Conservation (phyloP, 30 jellyfish, hydroid and myxozoan species). For the Aurelia sp. region DNA sequence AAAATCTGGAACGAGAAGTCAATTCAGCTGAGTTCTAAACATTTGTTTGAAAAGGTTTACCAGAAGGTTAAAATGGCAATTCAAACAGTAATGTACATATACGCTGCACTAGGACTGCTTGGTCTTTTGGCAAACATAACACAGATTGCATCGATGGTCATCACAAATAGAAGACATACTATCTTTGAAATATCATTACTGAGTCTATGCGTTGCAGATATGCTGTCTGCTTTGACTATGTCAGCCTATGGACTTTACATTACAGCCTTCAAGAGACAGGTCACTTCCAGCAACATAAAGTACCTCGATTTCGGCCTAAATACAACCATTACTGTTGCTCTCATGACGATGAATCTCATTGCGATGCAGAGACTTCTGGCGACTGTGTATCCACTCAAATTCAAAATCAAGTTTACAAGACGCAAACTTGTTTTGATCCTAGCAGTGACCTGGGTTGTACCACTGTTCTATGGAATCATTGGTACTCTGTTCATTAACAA, state of each 20-base stretch:
- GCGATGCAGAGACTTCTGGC: conserved; percentile 4
- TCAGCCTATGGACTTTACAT: background rate
- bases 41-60: too few relatives aligned
- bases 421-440: background rate
- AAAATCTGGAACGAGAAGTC: too few relatives aligned
- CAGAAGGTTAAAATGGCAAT: too few relatives aligned
- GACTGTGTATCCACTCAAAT: conserved; percentile 13
- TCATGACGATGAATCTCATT: background rate
- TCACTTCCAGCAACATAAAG: background rate
- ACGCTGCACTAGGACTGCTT: background rate
- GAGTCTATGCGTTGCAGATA: conserved; percentile 9
- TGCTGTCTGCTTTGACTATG: background rate
- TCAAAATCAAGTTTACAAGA: background rate
- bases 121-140: conserved; percentile 1
- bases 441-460: background rate
- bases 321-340: background rate
- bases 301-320: background rate
- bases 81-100: background rate
- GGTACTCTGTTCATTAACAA: background rate
- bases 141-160: background rate
- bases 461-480: background rate
- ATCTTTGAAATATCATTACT: background rate
- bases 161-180: background rate
- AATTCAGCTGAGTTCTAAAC: too few relatives aligned
- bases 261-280: background rate